Evolutionary conservation across 2,797 vertebrate species (phyloP), one percentile per base, ranked within the genome.

Genomic region (Gymnocypris eckloni): DNA sequence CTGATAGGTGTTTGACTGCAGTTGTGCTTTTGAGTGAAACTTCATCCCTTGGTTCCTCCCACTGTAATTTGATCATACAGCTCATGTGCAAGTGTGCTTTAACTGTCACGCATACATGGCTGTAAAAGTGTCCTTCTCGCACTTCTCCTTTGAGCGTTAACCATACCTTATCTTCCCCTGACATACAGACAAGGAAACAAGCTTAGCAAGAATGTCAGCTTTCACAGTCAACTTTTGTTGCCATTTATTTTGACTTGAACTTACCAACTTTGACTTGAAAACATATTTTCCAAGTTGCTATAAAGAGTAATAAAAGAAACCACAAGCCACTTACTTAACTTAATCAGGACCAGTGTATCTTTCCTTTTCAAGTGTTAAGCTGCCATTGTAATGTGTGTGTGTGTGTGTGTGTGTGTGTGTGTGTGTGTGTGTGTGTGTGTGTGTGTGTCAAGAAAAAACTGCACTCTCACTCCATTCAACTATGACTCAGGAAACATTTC

Each of bases 31-130:
- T 67, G 25, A 88, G 88, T 92, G 91, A 92, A 94, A 93, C 87
- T 71, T 90, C 89, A 93, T 93, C 90, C 90, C 83, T 88, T 86
- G 90, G 87, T 87, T 88, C 88, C 77, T 81, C 86, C 84, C 87
- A 83, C 81, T 87, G 92, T 92, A 94, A 93, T 91, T 90, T 92
- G 94, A 93, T 94, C 93, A 94, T 88, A 92, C 91, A 92, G 92
- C 92, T 94, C 86, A 86, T 89, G 91, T 93, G 91, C 91, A 89
- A 86, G 88, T 90, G 89, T 76, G 82, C 89, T 93, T 94, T 89
- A 93, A 93, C 92, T 92, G 91, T 89, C 84, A 88, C 10, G 71
- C 94, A 94, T 92, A 92, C 93, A 93, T 90, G 92, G 87, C 88
- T 7, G 71, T 77, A 85, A 85, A 85, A 75, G 84, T 88, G 77